phyloP scores from a whole-genome alignment of 2,888 invertebrate genomes.

The Agrotis ipsilon region DNA sequence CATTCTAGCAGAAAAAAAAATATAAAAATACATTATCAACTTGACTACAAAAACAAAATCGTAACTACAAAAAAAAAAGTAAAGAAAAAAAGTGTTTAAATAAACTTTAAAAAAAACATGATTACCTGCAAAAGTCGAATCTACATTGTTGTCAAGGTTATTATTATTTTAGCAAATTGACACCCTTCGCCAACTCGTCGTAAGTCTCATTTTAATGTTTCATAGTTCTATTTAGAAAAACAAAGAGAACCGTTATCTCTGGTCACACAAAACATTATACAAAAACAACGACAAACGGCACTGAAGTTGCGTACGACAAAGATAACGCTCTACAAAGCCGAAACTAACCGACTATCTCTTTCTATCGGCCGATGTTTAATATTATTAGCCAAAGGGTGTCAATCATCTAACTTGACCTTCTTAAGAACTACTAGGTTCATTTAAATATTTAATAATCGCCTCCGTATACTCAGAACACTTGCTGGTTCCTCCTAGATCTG shows the following conservation, averaged over 20 bases:
- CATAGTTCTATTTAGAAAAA: no score
- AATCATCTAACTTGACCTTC: not conserved
- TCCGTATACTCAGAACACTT: slow-evolving; percentile 98
- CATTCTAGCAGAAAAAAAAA: not conserved
- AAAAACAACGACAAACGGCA: no score
- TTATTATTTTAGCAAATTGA: not conserved
- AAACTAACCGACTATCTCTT: no score
- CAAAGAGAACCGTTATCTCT: no score
- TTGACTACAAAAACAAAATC: no score
- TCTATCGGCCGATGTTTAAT: no score
- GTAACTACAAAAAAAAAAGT: no score
- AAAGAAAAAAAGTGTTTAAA: not conserved
- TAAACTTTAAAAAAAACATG: not conserved
- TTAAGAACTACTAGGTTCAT: slow-evolving; percentile 56
- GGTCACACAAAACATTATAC: no score
- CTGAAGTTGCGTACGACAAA: no score
- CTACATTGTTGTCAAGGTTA: not conserved
- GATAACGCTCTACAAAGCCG: no score
- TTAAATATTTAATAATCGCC: slow-evolving; percentile 93
- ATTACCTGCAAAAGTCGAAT: slow-evolving; percentile 1
- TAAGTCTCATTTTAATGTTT: no score
- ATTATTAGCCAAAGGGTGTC: no score
- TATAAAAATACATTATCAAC: not conserved
- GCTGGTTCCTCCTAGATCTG: slow-evolving; percentile 98
- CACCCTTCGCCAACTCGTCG: not conserved